phyloP scores from a whole-genome alignment of 1,140 invertebrate genomes.

The Homarus americanus region DNA sequence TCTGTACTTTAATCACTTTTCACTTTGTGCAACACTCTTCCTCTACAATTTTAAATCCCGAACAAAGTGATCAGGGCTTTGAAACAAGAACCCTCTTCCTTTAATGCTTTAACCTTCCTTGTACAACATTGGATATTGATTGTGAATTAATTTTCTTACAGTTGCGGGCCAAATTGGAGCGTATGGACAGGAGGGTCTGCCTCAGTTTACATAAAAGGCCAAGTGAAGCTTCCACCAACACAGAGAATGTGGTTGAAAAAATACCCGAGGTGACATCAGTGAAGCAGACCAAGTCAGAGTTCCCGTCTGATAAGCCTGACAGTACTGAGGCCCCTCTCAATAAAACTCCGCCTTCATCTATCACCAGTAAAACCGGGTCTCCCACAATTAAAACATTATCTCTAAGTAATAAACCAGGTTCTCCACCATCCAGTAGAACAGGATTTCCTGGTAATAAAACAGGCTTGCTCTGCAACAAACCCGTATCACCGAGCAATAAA shows the following conservation, averaged over 20 bases:
- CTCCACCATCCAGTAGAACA: constrained; percentile 12
- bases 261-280: neutral
- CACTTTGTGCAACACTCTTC: no score
- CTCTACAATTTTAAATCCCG: no score
- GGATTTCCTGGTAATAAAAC: constrained; percentile 6
- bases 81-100: no score
- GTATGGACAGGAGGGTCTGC: constrained; percentile 50
- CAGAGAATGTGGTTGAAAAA: constrained; percentile 18
- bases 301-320: neutral
- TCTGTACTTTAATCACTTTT: no score
- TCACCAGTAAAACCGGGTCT: constrained; percentile 6
- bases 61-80: no score
- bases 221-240: constrained; percentile 47
- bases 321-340: neutral
- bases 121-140: neutral
- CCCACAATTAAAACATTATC: constrained; percentile 22
- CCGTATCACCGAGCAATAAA: constrained; percentile 12
- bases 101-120: neutral
- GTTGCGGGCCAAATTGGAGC: constrained; percentile 57
- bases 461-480: neutral
- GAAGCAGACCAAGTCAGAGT: neutral
- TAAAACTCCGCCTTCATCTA: neutral
- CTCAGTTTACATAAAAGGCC: constrained; percentile 52
- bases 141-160: constrained; percentile 24
- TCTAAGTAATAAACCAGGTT: constrained; percentile 3